Evolutionary conservation across 2,888 invertebrate species (phyloP), one percentile per base, ranked within the genome.

Genomic region (Microctonus brassicae): DNA sequence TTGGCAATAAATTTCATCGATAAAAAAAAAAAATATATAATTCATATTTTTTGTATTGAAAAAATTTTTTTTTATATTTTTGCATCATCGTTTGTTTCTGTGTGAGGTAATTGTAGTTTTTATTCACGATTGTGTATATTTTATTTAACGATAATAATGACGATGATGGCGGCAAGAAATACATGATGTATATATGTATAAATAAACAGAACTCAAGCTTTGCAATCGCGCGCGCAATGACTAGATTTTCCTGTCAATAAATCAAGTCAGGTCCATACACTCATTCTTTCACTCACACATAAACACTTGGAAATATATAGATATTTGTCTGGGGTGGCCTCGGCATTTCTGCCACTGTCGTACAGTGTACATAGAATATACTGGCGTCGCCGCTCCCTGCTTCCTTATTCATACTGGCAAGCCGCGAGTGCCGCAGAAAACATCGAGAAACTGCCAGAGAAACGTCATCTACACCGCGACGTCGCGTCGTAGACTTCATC

Each of bases 231-330:
- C 29, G 29, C 29, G 79, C 80, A 79, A 75, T 81, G 84, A 86
- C 86, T 87, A 86, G 86, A 86, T 87, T 87, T 87, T 87, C 86
- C 86, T 87, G 86, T 86, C 87, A 84, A 87, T 87, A 87, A 87
- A 87, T 87, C 87, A 87, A 85, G 79, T 76, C 73, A 77, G 79
- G 47, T 47, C 47, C 17, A 47, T 17, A n/a, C 17, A 47, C 47
- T 17, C 17, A 47, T n/a, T n/a, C n/a, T n/a, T n/a, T n/a, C n/a
- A 47, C 29, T 29, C 29, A 29, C 29, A 29, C 7, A 29, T 29
- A 29, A 5, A 29, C 7, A 29, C 7, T 5, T 29, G 7, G 4
- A 29, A 29, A 5, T 17, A 17, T 47, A 47, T 47, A 17, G 7
- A n/a, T 9, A n/a, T 78, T 77, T 78, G 72, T 42, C 20, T 80